Evolutionary conservation across 2,113 vertebrate genomes (phyloP).

Genomic region (Myotis lucifugus): DNA sequence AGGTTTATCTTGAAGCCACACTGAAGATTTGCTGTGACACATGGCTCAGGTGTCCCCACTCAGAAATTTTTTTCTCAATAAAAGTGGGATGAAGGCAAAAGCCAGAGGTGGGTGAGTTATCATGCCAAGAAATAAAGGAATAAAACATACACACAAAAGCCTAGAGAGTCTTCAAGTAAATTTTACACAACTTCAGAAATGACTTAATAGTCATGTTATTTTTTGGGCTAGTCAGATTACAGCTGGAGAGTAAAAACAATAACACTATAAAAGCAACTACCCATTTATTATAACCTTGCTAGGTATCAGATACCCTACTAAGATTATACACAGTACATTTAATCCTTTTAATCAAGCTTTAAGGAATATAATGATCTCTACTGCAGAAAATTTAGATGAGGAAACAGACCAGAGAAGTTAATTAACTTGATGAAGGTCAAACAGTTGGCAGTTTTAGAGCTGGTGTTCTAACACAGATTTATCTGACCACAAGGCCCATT

Average conservation of each 20-base stretch:
- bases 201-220: background rate
- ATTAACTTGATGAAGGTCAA: background rate
- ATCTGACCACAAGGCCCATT: background rate
- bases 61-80: conserved; percentile 1
- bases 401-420: background rate
- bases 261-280: background rate
- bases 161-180: background rate
- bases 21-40: conserved; percentile 30
- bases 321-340: background rate
- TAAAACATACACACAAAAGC: background rate
- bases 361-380: background rate
- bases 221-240: background rate
- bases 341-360: background rate
- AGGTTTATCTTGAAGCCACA: conserved; percentile 9
- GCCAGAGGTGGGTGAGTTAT: background rate
- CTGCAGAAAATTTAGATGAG: background rate
- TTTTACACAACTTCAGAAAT: conserved; percentile 10
- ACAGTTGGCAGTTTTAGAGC: background rate
- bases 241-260: background rate
- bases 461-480: background rate
- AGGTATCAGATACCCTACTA: background rate
- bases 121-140: background rate
- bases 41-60: background rate
- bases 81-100: conserved; percentile 23
- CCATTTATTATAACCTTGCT: background rate